Evolutionary conservation across 2,888 invertebrate species (phyloP).

Genomic region (Pelosia muscerda): DNA sequence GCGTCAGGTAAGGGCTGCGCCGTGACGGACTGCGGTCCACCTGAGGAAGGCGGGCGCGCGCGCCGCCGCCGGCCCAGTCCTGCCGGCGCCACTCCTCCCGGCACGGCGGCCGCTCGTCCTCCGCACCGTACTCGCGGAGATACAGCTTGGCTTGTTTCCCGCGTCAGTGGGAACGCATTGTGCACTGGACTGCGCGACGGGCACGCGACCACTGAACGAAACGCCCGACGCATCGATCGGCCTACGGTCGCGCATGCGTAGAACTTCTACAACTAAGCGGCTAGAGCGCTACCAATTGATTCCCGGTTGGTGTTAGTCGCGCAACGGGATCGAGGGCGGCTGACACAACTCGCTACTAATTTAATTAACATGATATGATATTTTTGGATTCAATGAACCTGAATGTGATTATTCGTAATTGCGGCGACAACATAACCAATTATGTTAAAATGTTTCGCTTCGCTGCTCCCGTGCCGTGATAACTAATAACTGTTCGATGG

Average conservation of each 20-base stretch:
- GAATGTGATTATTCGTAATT: conserved; percentile 32
- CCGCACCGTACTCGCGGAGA: conserved; percentile 86
- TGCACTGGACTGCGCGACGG: conserved; percentile 80
- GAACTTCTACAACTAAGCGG: conserved; percentile 60
- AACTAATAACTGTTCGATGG: conserved; percentile 16
- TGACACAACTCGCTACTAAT: conserved; percentile 42
- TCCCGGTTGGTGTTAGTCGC: conserved; percentile 51
- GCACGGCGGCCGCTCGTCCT: conserved; percentile 85
- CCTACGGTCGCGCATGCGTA: conserved; percentile 69
- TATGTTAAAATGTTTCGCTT: conserved; percentile 12
- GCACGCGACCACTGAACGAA: conserved; percentile 83
- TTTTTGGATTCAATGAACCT: conserved; percentile 38
- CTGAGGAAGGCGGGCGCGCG: conserved; percentile 92
- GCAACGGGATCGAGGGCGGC: conserved; percentile 43
- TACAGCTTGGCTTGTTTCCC: conserved; percentile 85
- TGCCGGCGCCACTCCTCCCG: conserved; percentile 85
- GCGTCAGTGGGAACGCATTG: conserved; percentile 81
- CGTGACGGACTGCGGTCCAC: conserved; percentile 96
- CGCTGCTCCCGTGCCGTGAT: conserved; percentile 6
- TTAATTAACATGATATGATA: conserved; percentile 51
- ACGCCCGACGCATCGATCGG: conserved; percentile 77
- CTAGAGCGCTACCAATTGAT: conserved; percentile 70
- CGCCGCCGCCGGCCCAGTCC: conserved; percentile 75
- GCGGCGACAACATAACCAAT: conserved; percentile 28
- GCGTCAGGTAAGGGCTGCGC: conserved; percentile 92